Conservation (phyloP, 2,797 vertebrate genomes). For the Coluber constrictor region DNA sequence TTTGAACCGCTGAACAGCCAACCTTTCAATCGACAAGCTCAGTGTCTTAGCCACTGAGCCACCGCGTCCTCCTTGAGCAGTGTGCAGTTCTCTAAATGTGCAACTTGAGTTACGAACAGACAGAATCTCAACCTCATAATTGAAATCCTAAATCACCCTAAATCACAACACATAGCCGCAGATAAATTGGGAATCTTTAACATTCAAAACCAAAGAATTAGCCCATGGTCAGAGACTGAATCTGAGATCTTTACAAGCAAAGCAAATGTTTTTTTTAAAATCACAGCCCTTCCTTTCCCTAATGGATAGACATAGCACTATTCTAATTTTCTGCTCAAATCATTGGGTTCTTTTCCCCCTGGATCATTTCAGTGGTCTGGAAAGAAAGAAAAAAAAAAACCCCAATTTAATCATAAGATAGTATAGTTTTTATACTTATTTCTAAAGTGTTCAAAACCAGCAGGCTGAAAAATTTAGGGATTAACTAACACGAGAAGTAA, state of each 20-base stretch:
- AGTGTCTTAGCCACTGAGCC: too few species aligned
- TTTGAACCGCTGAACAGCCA: too few species aligned
- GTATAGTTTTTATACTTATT: neutral
- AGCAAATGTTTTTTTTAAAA: neutral
- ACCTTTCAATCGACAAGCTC: too few species aligned
- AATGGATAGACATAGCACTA: neutral
- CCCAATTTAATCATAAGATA: neutral
- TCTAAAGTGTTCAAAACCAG: neutral
- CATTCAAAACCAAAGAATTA: neutral
- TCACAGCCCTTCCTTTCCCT: neutral
- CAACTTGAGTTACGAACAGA: neutral
- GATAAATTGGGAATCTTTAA: neutral
- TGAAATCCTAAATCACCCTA: neutral
- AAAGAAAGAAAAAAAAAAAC: neutral
- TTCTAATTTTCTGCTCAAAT: neutral
- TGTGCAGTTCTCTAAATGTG: neutral
- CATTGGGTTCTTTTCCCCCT: rapidly evolving
- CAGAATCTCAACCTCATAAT: neutral
- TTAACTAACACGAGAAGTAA: neutral
- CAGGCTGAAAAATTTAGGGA: too few species aligned
- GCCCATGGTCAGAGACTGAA: neutral
- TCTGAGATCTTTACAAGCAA: neutral
- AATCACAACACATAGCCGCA: neutral
- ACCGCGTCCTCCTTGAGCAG: too few species aligned
- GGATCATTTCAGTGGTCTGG: neutral